These are phyloP conservation scores for Petroica traversi DNA, from an alignment of 2,113 vertebrate species.

Conservation along the genomic window DNA sequence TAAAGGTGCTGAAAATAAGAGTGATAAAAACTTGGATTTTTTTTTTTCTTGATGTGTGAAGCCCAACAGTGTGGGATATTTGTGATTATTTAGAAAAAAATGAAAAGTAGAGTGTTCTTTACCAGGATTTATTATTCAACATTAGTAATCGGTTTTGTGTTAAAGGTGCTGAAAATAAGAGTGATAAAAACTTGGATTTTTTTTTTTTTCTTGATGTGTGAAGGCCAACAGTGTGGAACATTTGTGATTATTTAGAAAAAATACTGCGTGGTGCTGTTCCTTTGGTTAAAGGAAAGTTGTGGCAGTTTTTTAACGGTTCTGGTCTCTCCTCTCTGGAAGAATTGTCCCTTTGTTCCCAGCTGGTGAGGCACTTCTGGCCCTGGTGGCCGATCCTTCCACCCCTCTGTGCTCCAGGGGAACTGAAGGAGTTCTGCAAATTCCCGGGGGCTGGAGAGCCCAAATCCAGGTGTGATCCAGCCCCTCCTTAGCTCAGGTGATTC, in stretches of 20 bases:
- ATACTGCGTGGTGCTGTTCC: too few relatives aligned
- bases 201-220: not conserved
- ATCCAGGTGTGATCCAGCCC: accelerated
- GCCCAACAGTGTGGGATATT: not conserved
- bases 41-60: not conserved
- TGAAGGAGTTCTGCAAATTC: accelerated
- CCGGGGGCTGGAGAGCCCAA: accelerated
- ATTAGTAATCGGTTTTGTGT: not conserved
- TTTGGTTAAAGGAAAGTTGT: not conserved
- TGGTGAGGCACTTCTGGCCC: not conserved
- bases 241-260: not conserved
- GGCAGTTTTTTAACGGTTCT: not conserved
- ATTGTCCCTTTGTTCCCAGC: not conserved
- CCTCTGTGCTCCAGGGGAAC: accelerated
- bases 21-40: too few relatives aligned
- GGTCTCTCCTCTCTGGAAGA: too few relatives aligned
- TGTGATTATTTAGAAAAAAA: not conserved
- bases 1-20: not conserved
- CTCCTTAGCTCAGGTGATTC: accelerated
- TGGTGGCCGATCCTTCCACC: accelerated
- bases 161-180: not conserved
- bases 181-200: too few relatives aligned
- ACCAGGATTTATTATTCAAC: accelerated
- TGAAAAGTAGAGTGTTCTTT: not conserved
- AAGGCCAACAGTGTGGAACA: not conserved